These are phyloP conservation scores for Conger conger DNA, from an alignment of 2,113 vertebrate genomes.

Conservation along the genomic window DNA sequence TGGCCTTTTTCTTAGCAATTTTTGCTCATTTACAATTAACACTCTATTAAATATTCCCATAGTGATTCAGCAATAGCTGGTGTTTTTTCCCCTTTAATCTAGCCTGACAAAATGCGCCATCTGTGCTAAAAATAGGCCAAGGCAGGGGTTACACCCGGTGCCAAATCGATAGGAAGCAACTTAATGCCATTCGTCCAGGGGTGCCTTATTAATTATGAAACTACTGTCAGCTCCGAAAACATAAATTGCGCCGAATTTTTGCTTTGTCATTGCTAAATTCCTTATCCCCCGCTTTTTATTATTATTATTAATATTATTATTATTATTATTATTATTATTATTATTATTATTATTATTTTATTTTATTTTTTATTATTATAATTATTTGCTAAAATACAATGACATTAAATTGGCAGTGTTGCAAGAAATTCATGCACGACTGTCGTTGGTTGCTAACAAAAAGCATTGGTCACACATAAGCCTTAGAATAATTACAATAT, in stretches of 20 bases:
- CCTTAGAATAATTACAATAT: not conserved
- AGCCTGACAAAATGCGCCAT: not conserved
- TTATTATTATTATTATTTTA: too few relatives aligned
- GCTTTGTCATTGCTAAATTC: not conserved
- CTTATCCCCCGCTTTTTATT: too few relatives aligned
- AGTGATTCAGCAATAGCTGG: not conserved
- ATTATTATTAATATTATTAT: too few relatives aligned
- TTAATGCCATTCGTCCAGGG: not conserved
- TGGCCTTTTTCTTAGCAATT: not conserved
- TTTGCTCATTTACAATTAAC: not conserved
- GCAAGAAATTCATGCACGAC: not conserved
- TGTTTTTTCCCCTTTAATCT: conserved; percentile 10
- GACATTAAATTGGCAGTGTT: not conserved
- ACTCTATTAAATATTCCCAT: not conserved
- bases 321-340: too few relatives aligned
- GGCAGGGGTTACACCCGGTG: not conserved
- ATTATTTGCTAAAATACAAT: not conserved
- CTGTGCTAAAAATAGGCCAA: conserved; percentile 12
- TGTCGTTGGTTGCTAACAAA: not conserved
- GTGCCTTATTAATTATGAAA: conserved; percentile 31
- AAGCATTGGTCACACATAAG: not conserved
- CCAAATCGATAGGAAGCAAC: conserved; percentile 16
- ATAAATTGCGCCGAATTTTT: not conserved
- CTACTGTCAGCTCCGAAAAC: not conserved
- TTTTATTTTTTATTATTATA: not conserved